Conservation (phyloP, 2,113 vertebrate species). For the Mesembrinibis cayennensis region DNA sequence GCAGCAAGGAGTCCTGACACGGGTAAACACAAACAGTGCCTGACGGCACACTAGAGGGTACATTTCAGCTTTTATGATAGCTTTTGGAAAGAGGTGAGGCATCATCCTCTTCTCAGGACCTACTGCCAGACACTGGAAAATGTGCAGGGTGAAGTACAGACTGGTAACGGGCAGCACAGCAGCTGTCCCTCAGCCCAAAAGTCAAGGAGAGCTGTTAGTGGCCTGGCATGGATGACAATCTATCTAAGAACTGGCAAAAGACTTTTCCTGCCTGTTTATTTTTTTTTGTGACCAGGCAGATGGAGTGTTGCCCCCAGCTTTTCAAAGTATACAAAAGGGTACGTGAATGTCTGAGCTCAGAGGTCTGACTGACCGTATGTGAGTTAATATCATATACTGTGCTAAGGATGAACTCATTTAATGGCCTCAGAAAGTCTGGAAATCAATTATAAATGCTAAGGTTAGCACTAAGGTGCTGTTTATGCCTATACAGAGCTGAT, state of each 20-base stretch:
- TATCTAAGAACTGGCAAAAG: neutral
- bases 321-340: neutral
- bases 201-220: neutral
- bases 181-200: neutral
- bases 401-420: neutral
- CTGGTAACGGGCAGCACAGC: neutral
- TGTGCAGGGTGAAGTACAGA: neutral
- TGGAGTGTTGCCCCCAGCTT: neutral
- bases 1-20: neutral
- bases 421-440: neutral
- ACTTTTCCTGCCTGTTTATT: neutral
- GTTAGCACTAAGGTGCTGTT: neutral
- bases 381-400: neutral
- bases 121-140: neutral
- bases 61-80: neutral
- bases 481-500: neutral
- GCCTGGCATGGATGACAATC: neutral
- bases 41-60: neutral
- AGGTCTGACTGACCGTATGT: neutral
- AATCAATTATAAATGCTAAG: neutral
- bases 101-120: neutral
- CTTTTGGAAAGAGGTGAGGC: neutral
- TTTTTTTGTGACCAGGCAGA: neutral
- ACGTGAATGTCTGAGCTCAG: neutral
- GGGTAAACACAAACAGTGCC: neutral